Conservation (phyloP, 2,888 invertebrate genomes). For the Luperina testacea region DNA sequence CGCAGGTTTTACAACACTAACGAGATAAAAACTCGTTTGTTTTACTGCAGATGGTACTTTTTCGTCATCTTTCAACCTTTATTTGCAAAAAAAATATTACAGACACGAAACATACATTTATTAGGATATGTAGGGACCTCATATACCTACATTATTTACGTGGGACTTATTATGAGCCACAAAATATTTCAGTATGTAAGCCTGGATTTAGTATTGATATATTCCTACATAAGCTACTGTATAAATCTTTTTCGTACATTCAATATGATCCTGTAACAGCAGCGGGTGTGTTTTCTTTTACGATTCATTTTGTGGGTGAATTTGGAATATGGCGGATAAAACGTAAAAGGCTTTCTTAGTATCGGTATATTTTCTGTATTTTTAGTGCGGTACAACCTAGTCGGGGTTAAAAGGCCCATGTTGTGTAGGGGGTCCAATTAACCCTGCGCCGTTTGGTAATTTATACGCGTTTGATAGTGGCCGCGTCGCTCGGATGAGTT, state of each 20-base stretch:
- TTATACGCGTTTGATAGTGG: conserved; percentile 73
- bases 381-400: conserved; percentile 14
- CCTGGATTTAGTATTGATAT: conserved; percentile 51
- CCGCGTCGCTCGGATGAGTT: conserved; percentile 69
- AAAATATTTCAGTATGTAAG: conserved; percentile 49
- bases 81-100: conserved; percentile 9
- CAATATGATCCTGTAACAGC: conserved; percentile 47
- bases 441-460: conserved; percentile 70
- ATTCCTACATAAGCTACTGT: conserved; percentile 38
- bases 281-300: conserved; percentile 52
- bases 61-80: conserved; percentile 16
- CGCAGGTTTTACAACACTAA: conserved; percentile 36
- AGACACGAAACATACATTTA: conserved; percentile 20
- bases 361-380: conserved; percentile 27
- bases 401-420: conserved; percentile 28
- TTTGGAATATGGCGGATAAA: conserved; percentile 43
- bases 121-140: conserved; percentile 6
- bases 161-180: conserved; percentile 41
- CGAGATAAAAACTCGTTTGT: conserved; percentile 43
- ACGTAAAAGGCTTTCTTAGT: conserved; percentile 26
- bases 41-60: conserved; percentile 39
- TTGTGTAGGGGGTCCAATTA: conserved; percentile 55
- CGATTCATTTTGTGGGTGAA: conserved; percentile 53
- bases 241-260: conserved; percentile 58
- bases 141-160: conserved; percentile 22